Evolutionary conservation across 2,888 invertebrate genomes (phyloP), one percentile per base, ranked within the genome.

Genomic region (Scrobipalpa costella): DNA sequence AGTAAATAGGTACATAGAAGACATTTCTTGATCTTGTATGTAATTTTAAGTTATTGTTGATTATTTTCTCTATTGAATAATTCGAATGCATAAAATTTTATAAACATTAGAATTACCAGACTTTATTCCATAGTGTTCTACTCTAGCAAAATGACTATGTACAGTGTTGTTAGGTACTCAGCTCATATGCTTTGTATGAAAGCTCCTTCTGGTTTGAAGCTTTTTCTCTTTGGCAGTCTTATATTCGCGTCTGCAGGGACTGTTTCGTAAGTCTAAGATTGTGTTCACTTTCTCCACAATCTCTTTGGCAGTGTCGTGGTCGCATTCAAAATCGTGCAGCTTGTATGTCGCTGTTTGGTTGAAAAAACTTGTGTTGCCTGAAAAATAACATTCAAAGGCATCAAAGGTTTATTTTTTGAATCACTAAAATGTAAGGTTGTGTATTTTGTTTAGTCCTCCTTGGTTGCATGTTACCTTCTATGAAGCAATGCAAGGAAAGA

Each of bases 261-360:
- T 97, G 61, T 95, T 95, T 69, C 95, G 93, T 73, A 98, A 90
- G 77, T 97, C 96, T 66, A 98, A 85, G 68, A 98, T 98, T 66
- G 96, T 94, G 84, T 96, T 96, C 11, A 98, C 93, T 90, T 98
- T 98, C 69, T 95, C 94, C 0, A 97, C 95, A 58, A 98, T 97
- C 83, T 97, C 96, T 69, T 94, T 94, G 0, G 96, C 97, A 0
- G 93, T 93, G 3, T 92, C 92, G 57, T 93, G 92, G 68, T 97
- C 96, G 2, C 96, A 94, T 86, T 98, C 98, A 79, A 98, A 98
- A 78, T 97, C 97, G 74, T 97, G 96, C 78, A 95, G 94, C 80
- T 97, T 97, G 84, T 96, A 98, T 61, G 94, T 94, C 7, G 92
- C 85, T 67, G 81, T 87, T 63, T 81, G 79, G 68, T 84, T 80